Conservation (phyloP, 2,888 invertebrate species). For the Drosophila niveifrons region DNA sequence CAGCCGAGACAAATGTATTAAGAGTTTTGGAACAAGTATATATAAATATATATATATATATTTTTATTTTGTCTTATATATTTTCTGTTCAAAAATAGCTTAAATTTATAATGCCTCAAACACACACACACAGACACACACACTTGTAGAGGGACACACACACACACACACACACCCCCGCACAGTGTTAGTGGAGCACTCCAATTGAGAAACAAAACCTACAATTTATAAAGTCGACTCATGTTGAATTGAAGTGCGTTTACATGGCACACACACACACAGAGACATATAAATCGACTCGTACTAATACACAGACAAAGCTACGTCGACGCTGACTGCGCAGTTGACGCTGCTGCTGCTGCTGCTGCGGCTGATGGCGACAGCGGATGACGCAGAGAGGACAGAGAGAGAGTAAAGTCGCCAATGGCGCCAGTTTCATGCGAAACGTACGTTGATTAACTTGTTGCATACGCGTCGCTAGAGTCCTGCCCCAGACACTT, state of each 20-base stretch:
- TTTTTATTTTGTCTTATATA: slow-evolving; percentile 29
- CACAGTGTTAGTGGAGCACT: slow-evolving; percentile 44
- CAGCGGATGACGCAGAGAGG: slow-evolving; percentile 57
- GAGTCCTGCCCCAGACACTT: slow-evolving; percentile 54
- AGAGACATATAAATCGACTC: slow-evolving; percentile 1
- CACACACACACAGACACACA: slow-evolving; percentile 19
- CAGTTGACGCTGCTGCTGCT: slow-evolving; percentile 30
- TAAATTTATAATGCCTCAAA: slow-evolving; percentile 39
- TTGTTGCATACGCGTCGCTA: slow-evolving; percentile 75
- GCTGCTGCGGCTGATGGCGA: slow-evolving; percentile 29
- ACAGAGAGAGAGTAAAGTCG: slow-evolving; percentile 49
- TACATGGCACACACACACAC: slow-evolving; percentile 24
- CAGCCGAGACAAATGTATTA: slow-evolving; percentile 54
- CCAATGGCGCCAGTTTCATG: slow-evolving; percentile 72
- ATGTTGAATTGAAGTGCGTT: slow-evolving; percentile 56
- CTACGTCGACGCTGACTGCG: slow-evolving; percentile 39
- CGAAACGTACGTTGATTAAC: slow-evolving; percentile 76
- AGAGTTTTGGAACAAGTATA: slow-evolving; percentile 57
- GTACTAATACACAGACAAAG: slow-evolving; percentile 19
- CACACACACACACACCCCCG: slow-evolving; percentile 6
- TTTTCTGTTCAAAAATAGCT: slow-evolving; percentile 68
- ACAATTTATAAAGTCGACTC: slow-evolving; percentile 67
- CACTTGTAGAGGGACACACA: slow-evolving; percentile 6
- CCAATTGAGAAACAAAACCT: slow-evolving; percentile 60
- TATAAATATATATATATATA: slow-evolving; percentile 26